Evolutionary conservation across 2,113 vertebrate species (phyloP), one percentile per base, ranked within the genome.

Genomic region (Alaudala cheleensis): DNA sequence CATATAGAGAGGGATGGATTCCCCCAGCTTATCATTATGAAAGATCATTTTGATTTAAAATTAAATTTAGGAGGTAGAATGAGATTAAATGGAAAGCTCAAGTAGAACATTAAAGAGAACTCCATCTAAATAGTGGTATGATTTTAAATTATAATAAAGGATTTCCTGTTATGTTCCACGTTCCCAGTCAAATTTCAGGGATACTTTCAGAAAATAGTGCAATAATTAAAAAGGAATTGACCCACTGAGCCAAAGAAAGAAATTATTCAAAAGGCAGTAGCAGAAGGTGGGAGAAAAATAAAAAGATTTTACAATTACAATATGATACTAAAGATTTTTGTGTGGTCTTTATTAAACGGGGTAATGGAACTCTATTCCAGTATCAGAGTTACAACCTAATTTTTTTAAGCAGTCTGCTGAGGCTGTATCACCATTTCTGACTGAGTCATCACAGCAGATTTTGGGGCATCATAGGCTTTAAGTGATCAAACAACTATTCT

Each of bases 71-170:
- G 31, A 65, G 6, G 13, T 87, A 76, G 54, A 81, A 85, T 71
- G 45, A 86, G 50, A 88, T 76, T 95, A 93, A 96, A 77, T 77
- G 5, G 50, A 65, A 93, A 93, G 3, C 54, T 92, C 54, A 88
- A 76, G 42, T 49, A 90, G 54, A 86, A 92, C 57, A 56, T 79
- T 90, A 87, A 88, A 60, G 74, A 81, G 40, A 89, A 69, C 53
- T 71, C 39, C 21, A 76, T 82, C 49, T 83, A 82, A 82, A 88
- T 67, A 72, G 28, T 37, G 7, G 42, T 26, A 31, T 34, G 25
- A 44, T 88, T 79, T 92, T 57, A 77, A 85, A 92, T 88, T 90
- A 54, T 77, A 62, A 44, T 88, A 49, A 90, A 76, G n/a, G 20
- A 65, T n/a, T 94, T 82, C n/a, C 28, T 69, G 6, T n/a, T 90